Base-by-base conservation (phyloP, 2,113 vertebrate genomes). In the Hippocampus abdominalis region DNA sequence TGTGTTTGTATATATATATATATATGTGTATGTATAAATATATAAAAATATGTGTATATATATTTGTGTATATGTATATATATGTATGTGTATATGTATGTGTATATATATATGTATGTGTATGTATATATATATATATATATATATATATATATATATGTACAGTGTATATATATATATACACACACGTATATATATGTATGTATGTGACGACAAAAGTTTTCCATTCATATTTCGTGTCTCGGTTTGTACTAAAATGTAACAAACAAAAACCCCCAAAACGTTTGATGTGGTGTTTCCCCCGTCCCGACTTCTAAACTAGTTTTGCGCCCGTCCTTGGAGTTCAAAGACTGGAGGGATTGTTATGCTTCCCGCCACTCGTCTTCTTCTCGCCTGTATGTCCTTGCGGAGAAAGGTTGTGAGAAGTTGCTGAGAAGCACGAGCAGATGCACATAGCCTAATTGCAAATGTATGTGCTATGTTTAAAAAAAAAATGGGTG, bases 271-370 rank as follows among this genome's bases (percentile, higher is more conserved):
- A 32, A 3, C 5, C 32, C 56, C 44, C 44, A 16, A 53, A 66
- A 53, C 3, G 23, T 57, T 57, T 57, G 4, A 54, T 53, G 63
- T 39, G 1, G 23, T 56, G 12, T 44, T 66, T 8, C 29, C 27
- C 36, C 36, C 32, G 32, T 63, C 54, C 40, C 64, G 18, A 21
- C 67, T 39, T 54, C 56, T 70, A 76, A 81, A 59, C 59, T 54
- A 69, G 66, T 21, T 23, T 62, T 36, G 49, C 27, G 40, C 40
- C 51, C 57, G 53, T 68, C 54, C 66, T 80, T 71, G 46, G 48
- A 76, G 75, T 74, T 81, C 66, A 76, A 75, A 75, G 62, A 75
- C 68, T 20, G 57, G 66, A 40, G 60, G 29, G 59, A 68, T 86
- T 72, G 60, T 73, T 74, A 42, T 77, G 66, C 69, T 71, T 48